These are phyloP conservation scores for Latrodectus hesperus DNA, from an alignment of 2,888 invertebrate genomes.

Conservation along the genomic window DNA sequence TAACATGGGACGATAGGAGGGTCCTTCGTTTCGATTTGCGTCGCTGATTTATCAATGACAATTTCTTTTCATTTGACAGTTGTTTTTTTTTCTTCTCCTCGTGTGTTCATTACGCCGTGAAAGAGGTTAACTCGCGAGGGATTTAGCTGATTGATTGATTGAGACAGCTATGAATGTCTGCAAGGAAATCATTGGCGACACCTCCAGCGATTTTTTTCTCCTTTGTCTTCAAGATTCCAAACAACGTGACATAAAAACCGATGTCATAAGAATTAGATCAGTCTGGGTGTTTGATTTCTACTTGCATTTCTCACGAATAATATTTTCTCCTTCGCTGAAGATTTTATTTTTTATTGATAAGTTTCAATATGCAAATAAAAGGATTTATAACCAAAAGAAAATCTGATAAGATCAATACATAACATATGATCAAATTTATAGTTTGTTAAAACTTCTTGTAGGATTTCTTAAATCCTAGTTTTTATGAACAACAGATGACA, in stretches of 20 bases:
- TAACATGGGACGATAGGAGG: conserved; percentile 13
- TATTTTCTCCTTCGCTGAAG: too few species aligned
- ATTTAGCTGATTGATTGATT: conserved; percentile 52
- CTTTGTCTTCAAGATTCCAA: not conserved
- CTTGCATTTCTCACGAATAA: too few species aligned
- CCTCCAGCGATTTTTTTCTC: not conserved
- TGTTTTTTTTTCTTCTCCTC: conserved; percentile 14
- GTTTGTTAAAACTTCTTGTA: too few species aligned
- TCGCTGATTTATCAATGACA: conserved; percentile 64
- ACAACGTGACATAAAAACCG: not conserved
- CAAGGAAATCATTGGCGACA: not conserved
- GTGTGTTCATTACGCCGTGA: conserved; percentile 25
- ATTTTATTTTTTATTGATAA: too few species aligned
- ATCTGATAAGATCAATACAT: too few species aligned
- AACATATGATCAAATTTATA: too few species aligned
- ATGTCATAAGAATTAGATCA: not conserved
- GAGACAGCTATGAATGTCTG: conserved; percentile 2
- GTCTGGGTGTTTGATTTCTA: not conserved
- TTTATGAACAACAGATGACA: too few species aligned
- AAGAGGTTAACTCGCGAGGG: conserved; percentile 20
- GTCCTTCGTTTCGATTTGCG: conserved; percentile 33
- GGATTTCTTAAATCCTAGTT: too few species aligned
- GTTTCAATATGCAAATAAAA: too few species aligned
- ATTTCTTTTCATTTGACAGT: conserved; percentile 35
- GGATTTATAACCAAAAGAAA: too few species aligned